phyloP scores from a whole-genome alignment of 2,888 invertebrate species.

The Cataglyphis livida region DNA sequence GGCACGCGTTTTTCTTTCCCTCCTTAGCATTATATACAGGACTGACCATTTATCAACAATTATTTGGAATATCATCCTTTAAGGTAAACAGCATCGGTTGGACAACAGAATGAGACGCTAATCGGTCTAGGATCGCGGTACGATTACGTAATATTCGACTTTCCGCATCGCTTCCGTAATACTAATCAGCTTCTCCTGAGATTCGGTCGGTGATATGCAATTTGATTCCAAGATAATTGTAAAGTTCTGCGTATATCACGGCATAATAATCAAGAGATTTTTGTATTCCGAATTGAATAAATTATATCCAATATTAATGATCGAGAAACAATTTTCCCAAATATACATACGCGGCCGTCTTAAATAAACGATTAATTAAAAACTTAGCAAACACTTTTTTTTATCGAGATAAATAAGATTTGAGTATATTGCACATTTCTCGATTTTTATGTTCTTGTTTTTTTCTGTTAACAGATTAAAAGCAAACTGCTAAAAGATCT shows the following conservation, averaged over 20 bases:
- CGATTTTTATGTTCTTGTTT: background rate
- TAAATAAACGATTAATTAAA: background rate
- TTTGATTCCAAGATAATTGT: slow-evolving; percentile 24
- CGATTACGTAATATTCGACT: slow-evolving; percentile 5
- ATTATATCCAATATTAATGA: background rate
- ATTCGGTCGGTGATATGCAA: slow-evolving; percentile 47
- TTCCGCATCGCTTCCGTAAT: slow-evolving; percentile 24
- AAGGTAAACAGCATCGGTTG: slow-evolving; percentile 58
- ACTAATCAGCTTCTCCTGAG: slow-evolving; percentile 36
- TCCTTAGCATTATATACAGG: slow-evolving; percentile 62
- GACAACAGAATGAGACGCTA: slow-evolving; percentile 49
- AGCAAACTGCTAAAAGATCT: background rate
- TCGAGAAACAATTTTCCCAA: background rate
- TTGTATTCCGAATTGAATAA: background rate
- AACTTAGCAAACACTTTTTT: background rate
- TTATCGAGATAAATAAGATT: background rate
- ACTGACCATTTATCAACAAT: slow-evolving; percentile 68
- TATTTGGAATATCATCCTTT: slow-evolving; percentile 63
- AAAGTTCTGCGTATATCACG: slow-evolving; percentile 3
- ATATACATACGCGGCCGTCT: slow-evolving; percentile 6
- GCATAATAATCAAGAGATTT: background rate
- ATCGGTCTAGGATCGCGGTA: slow-evolving; percentile 56
- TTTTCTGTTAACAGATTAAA: background rate
- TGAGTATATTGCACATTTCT: background rate
- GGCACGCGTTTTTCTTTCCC: slow-evolving; percentile 40